These are phyloP conservation scores for Lineus longissimus DNA, from an alignment of 1,140 invertebrate genomes.

Conservation along the genomic window DNA sequence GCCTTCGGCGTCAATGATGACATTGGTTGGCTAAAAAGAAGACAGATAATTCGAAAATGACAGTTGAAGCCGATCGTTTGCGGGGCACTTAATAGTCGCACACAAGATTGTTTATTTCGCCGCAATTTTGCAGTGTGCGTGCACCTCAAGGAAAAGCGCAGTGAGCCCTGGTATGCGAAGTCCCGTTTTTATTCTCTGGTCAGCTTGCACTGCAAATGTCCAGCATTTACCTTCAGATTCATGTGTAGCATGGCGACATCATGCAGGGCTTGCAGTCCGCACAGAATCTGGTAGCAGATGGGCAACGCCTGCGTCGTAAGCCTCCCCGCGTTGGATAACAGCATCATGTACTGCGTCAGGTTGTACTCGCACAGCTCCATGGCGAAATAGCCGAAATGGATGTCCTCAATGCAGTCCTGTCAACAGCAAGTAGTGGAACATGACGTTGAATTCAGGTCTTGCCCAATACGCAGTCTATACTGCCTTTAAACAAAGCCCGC, in stretches of 20 bases:
- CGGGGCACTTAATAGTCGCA: too few species aligned
- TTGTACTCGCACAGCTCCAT: constrained; percentile 41
- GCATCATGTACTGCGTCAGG: constrained; percentile 28
- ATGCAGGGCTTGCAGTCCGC: constrained; percentile 32
- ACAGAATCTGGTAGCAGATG: constrained; percentile 32
- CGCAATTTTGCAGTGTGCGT: too few species aligned
- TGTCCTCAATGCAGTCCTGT: constrained; percentile 1
- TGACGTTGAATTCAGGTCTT: too few species aligned
- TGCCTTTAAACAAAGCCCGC: too few species aligned
- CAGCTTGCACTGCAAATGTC: too few species aligned
- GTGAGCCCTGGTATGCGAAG: too few species aligned
- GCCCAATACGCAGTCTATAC: too few species aligned
- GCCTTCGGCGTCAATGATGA: constrained; percentile 32
- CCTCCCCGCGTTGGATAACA: constrained; percentile 31
- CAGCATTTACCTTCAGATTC: constrained; percentile 37
- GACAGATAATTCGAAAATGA: not conserved
- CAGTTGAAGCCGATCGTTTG: too few species aligned
- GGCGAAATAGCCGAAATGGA: constrained; percentile 24
- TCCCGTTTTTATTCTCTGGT: too few species aligned
- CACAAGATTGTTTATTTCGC: too few species aligned
- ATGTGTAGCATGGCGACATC: constrained; percentile 28
- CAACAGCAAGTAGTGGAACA: too few species aligned
- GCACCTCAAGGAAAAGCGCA: too few species aligned
- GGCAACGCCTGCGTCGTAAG: constrained; percentile 29
- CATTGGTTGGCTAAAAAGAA: constrained; percentile 28